Percentiles rank a stretch among this genome's conserved stretches.
Conservation (phyloP, 2,113 vertebrate genomes). For the Pseudorectes ferrugineus region DNA sequence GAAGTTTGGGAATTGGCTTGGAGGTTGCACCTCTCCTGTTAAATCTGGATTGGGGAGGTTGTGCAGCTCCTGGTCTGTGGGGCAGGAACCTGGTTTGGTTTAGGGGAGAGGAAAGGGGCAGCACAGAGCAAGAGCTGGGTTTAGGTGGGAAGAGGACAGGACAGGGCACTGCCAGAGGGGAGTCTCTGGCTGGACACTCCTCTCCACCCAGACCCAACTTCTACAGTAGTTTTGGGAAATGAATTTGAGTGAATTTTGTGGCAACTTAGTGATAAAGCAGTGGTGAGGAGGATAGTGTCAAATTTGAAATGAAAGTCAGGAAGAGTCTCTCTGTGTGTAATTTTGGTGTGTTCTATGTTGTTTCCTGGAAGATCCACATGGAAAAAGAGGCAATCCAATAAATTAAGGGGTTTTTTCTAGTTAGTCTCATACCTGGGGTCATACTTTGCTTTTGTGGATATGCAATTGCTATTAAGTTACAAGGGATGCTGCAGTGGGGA, state of each 20-base stretch:
- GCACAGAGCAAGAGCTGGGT: not conserved
- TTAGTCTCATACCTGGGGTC: not conserved
- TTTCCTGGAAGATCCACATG: not conserved
- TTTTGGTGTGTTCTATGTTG: not conserved
- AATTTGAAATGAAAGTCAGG: not conserved
- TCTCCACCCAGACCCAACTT: not conserved
- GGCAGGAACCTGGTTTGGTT: not conserved
- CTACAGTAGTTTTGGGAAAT: not conserved
- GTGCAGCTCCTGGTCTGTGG: not conserved
- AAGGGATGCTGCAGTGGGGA: not conserved
- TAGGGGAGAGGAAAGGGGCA: not conserved
- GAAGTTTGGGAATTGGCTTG: not conserved
- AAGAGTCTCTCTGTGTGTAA: accelerated
- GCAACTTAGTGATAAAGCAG: not conserved
- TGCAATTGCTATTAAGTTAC: not conserved
- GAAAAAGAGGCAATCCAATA: not conserved
- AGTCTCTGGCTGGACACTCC: not conserved
- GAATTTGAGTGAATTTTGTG: not conserved
- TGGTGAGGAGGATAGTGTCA: not conserved
- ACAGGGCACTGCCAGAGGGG: not conserved
- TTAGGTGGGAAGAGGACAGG: not conserved
- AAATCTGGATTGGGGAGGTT: not conserved
- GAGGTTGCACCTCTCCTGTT: not conserved
- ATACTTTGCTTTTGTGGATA: not conserved
- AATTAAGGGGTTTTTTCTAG: not conserved